Evolutionary conservation across 2,888 invertebrate genomes (phyloP), one percentile per base, ranked within the genome.

Genomic region (Xiphydria camelus): DNA sequence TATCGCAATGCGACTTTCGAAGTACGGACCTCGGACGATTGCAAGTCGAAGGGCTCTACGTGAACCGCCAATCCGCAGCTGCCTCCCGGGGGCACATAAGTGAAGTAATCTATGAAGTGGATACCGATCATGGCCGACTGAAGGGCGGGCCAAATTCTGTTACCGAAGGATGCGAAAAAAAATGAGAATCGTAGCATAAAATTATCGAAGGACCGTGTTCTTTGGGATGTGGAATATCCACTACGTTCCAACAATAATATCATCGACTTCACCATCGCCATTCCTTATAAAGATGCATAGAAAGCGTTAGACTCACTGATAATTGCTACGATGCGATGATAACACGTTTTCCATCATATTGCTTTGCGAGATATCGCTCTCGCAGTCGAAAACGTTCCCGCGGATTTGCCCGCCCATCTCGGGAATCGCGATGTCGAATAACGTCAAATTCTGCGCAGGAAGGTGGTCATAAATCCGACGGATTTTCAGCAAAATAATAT

Each of bases 51-150:
- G 10, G 71, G 62, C 38, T 70, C 69, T 22, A 73, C 57, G 41
- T 70, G 68, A 23, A 61, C 54, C 21, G 67, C 59, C 25, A 73
- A 42, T 34, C 73, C 74, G 37, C 72, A 74, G 23, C 70, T 74
- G 9, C 72, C 73, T 51, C 57, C 62, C 9, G 73, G 70, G 12
- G 74, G 70, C 5, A 72, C 59, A 32, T 71, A 75, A 22, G 66
- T 70, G 20, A 68, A 64, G 40, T 74, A 73, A 52, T 74, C 74
- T 32, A 74, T 44, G 22, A 72, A 53, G 49, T 74, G 73, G 25
- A 71, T 45, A 7, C 65, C 66, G 15, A 70, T 40, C 32, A 74
- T 53, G 7, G 62, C 61, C 18, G 63, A 51, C 47, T 66, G 64
- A n/a, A 70, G 47, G n/a, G 52, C 57, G 38, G 69, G 66, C 61